Base-by-base conservation (phyloP, 1,140 invertebrate genomes). In the Lysiphlebus fabarum region DNA sequence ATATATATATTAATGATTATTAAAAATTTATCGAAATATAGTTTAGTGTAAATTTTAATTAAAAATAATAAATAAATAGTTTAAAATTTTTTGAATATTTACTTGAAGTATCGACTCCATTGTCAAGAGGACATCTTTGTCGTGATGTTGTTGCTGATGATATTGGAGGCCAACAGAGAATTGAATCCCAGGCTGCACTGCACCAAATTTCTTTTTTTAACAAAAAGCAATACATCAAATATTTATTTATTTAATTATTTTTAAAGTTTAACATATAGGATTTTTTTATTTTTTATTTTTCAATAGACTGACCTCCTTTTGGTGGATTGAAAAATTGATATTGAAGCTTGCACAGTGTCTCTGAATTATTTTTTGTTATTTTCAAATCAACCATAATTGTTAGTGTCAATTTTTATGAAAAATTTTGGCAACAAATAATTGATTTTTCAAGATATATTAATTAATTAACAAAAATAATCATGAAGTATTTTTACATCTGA, bases 151-250 rank as follows among this genome's bases (percentile, higher is more conserved):
- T 80, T 4, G 84, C 85, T 5, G 86, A 84, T 60, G 78, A 81
- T 7, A 88, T 89, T 1, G 88, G 84, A 7, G 88, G 88, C 91
- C 90, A 93, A 68, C 90, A 92, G 4, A 89, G 79, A 53, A 87
- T 81, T 7, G 79, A 82, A 72, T 92, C 89, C 83, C 84, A 91
- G 6, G 84, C 86, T 66, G 85, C 84, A 61, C 84, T 83, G 74
- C 89, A 90, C 74, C 84, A 87, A 8, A 75, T 66, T 61, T 78
- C 83, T 85, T 68, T 7, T 75, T 76, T 66, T 50, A 53, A 17
- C 10, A 61, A 43, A 42, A 51, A 33, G 9, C 12, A 7, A 50
- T 11, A 17, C 10, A 47, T 50, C 42, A 37, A 11, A 49, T 44
- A 41, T 42, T 48, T 44, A 17, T 42, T 47, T 5, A 42, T 7